These are phyloP conservation scores for Ctenopoma kingsleyae DNA, from an alignment of 2,797 vertebrate genomes.

Conservation along the genomic window DNA sequence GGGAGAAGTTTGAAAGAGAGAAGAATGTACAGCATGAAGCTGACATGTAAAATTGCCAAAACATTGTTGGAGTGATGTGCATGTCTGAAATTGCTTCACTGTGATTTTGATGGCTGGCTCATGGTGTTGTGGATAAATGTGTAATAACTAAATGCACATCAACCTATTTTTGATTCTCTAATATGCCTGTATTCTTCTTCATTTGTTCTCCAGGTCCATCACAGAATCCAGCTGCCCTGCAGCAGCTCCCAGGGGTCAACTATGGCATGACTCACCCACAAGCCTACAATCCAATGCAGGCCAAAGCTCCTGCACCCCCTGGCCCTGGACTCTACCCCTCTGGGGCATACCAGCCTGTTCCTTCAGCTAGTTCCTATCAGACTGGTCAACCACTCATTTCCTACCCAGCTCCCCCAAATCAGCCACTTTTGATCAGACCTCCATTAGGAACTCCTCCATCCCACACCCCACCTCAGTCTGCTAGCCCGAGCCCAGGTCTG, in stretches of 20 bases:
- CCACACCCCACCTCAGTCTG: slow-evolving; percentile 79
- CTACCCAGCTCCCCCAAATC: slow-evolving; percentile 82
- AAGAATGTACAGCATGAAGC: neutral
- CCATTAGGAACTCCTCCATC: slow-evolving; percentile 75
- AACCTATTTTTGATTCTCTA: neutral
- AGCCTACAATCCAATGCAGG: slow-evolving; percentile 81
- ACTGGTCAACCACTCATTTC: slow-evolving; percentile 76
- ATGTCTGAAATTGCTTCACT: neutral
- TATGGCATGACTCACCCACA: slow-evolving; percentile 83
- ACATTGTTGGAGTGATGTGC: neutral
- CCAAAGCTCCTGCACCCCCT: slow-evolving; percentile 84
- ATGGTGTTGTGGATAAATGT: neutral
- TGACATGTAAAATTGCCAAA: neutral
- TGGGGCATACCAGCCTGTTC: slow-evolving; percentile 83
- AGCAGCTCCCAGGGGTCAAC: slow-evolving; percentile 85
- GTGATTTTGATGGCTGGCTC: neutral
- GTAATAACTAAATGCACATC: neutral
- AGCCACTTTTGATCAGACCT: slow-evolving; percentile 82
- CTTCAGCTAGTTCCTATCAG: slow-evolving; percentile 79
- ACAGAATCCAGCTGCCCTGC: slow-evolving; percentile 85
- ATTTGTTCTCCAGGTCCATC: slow-evolving; percentile 87
- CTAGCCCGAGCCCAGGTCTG: slow-evolving; percentile 73
- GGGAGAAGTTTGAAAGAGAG: neutral
- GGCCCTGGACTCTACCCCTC: slow-evolving; percentile 85
- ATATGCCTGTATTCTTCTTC: slow-evolving; percentile 12